Evolutionary conservation across 2,888 invertebrate genomes (phyloP), one percentile per base, ranked within the genome.

Genomic region (Archaeoteleia sp.): DNA sequence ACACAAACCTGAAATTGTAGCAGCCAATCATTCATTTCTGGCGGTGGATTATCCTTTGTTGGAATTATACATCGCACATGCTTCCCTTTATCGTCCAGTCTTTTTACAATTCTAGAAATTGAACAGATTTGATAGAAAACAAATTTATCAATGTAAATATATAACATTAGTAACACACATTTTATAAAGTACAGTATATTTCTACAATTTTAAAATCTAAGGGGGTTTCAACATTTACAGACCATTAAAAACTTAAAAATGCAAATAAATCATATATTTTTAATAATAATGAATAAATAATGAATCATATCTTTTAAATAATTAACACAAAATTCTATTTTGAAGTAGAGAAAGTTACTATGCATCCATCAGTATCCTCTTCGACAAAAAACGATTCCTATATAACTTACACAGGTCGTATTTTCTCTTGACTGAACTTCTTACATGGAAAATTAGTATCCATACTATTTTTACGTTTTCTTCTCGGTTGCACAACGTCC

Each of bases 1-100:
- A 60, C 20, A 12, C 9, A 23, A 25, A 90, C 90, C 87, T 92
- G 90, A 86, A 93, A 94, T 78, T 91, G 92, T 54, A 88, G 82
- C 67, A 94, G 86, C 94, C 94, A 94, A 75, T 90, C 89, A 70
- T 88, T 89, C 86, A 94, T 87, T 79, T 92, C 92, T 2, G 92
- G 91, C 6, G 94, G 93, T 54, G 93, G 93, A 87, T 92, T 91
- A 76, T 92, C 92, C 83, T 91, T 91, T n/a, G 92, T 91, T 32
- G 93, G 92, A 77, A 91, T 91, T 23, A 91, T 85, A 51, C 88
- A 88, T 70, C 89, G 77, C 49, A 79, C 71, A 29, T 82, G 83
- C 74, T 85, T 85, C n/a, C 78, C 78, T 65, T 83, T 85, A 30
- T 85, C 84, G 17, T 85, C 83, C 30, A 78, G 57, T 60, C 78